Percentiles rank a stretch among this genome's conserved stretches.
These are phyloP conservation scores for Euborellia annulipes DNA, from an alignment of 1,140 invertebrate genomes.

Conservation along the genomic window DNA sequence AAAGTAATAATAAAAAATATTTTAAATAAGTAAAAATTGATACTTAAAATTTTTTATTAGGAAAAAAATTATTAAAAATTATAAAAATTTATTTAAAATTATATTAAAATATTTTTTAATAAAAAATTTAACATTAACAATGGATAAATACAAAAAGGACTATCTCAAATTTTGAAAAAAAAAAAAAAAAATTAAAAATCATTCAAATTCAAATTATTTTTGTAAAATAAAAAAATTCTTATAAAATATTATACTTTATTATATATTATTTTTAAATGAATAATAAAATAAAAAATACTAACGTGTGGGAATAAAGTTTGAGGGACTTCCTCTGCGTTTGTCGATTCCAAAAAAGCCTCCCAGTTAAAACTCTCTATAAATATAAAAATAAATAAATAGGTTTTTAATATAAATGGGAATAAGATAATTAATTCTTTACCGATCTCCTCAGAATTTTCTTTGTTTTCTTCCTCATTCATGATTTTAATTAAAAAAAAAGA, in stretches of 20 bases:
- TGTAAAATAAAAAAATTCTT: not conserved
- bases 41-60: no score
- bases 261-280: not conserved
- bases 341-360: conserved; percentile 33
- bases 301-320: conserved; percentile 28
- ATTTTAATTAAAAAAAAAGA: no score
- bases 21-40: no score
- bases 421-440: no score
- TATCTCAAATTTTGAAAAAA: not conserved
- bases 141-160: not conserved
- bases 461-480: no score
- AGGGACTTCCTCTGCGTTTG: conserved; percentile 27
- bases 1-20: no score
- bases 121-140: not conserved
- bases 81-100: no score
- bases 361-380: conserved; percentile 27
- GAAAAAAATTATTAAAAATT: no score
- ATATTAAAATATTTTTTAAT: conserved; percentile 5
- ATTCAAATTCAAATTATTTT: not conserved
- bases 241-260: conserved; percentile 1
- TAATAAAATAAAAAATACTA: conserved; percentile 8
- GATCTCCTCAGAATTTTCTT: no score
- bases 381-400: no score
- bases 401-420: no score
- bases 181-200: not conserved